Evolutionary conservation across 2,888 invertebrate genomes (phyloP), one percentile per base, ranked within the genome.

Genomic region (Cyclophora punctaria): DNA sequence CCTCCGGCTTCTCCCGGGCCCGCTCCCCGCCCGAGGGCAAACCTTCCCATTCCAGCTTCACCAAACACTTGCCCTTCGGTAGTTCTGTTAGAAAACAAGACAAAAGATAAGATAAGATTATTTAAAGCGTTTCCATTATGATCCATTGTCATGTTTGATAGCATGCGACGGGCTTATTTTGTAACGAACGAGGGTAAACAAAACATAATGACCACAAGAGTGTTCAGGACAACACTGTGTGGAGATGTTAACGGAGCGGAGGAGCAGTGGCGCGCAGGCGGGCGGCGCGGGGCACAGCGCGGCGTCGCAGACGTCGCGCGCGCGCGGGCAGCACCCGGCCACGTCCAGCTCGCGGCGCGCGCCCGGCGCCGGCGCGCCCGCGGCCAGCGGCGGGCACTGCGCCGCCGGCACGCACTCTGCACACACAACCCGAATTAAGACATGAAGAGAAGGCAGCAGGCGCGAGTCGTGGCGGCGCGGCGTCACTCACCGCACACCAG

Each of bases 341-440:
- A 45, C 48, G 70, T 85, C 85, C 2, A 83, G 50, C 2, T 73
- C 56, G 0, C 90, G 80, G 54, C 90, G 88, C 79, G 92, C 92
- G 20, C 95, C 95, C 0, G 91, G 90, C 57, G 91, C 89, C 33
- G 0, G 78, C 74, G 2, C 91, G 5, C 3, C 7, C 34, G 44
- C 34, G 33, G 20, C 20, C 5, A 44, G 64, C 1, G 75, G 70
- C 4, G 91, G 91, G 67, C 96, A 96, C 57, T 95, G 92, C 44
- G 92, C 91, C 3, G 85, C 75, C 0, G 94, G 94, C 67, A 92
- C 92, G 68, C 96, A 96, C 81, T 94, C 95, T 94, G 60, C 0
- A 7, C 3, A 34, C 37, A 37, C 37, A 37, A 20, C 20, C 37
- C 37, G n/a, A n/a, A 37, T 37, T 37, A 5, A 1, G 37, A 37